Evolutionary conservation across 2,113 vertebrate species (phyloP), one percentile per base, ranked within the genome.

Genomic region (Lasiurus cinereus): DNA sequence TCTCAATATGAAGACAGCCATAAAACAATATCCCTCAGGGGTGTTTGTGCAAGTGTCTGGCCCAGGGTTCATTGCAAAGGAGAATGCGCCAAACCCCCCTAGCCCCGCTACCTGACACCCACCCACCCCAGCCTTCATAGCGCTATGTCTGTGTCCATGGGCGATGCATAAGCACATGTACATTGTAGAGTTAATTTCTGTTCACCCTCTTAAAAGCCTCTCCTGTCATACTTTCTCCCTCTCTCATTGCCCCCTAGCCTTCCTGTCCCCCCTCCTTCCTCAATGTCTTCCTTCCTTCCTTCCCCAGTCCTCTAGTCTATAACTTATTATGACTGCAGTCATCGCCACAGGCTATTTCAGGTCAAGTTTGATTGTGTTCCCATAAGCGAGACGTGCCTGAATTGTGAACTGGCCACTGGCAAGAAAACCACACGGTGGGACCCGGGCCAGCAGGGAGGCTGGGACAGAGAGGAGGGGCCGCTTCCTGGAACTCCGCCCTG

Each of bases 321-420:
- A 43, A 66, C 36, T 83, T 70, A 90, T 29, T 33, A 67, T 73
- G 66, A 36, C 22, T 27, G 11, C 8, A 56, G 19, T 36, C 50
- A 59, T 93, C 70, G 56, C 19, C 43, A 9, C 39, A 93, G 74
- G 87, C 18, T 88, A 72, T 90, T 59, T 74, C 33, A 77, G 83
- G 76, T 91, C 77, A 95, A 43, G 33, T 64, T 83, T 62, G 52
- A 66, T 76, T 92, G 77, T 91, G 59, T 91, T 91, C 29, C 50
- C 36, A 43, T n/a, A 54, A 84, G 59, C 7, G n/a, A 31, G 39
- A 72, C 2, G 14, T 80, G 90, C 92, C 69, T 66, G 54, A 78
- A n/a, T 52, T 89, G 22, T 43, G 85, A 29, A 88, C 74, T 78
- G 69, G 39, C 43, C 3, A 0, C 74, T 83, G 86, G 43, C 50